These are phyloP conservation scores for Asarcornis scutulata DNA, from an alignment of 2,113 vertebrate genomes.

Conservation along the genomic window DNA sequence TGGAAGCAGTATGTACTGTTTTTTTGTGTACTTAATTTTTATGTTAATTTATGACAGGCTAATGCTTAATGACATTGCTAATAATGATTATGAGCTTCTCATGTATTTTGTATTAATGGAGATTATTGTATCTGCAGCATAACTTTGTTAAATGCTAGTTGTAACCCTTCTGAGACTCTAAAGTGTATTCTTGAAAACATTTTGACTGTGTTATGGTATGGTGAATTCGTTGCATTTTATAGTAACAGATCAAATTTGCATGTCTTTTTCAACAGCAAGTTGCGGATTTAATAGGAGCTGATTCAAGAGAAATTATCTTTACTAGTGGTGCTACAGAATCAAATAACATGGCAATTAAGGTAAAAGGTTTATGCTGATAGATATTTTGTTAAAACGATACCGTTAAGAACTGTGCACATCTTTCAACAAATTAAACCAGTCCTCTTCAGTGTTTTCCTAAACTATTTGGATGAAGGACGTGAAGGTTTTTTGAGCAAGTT, in stretches of 20 bases:
- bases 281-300: slow-evolving; percentile 91
- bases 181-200: background rate
- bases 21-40: background rate
- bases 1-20: accelerated
- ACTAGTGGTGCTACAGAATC: slow-evolving; percentile 98
- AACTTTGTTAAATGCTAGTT: background rate
- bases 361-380: slow-evolving; percentile 53
- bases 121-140: background rate
- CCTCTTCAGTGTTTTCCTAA: too few relatives aligned
- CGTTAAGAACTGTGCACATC: background rate
- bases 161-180: background rate
- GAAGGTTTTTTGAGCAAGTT: too few relatives aligned
- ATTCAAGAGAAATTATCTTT: slow-evolving; percentile 95
- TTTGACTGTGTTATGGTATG: background rate
- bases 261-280: slow-evolving; percentile 85
- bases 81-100: background rate
- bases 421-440: background rate
- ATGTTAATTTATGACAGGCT: background rate
- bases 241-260: background rate
- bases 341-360: slow-evolving; percentile 98
- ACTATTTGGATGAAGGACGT: too few relatives aligned
- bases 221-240: background rate
- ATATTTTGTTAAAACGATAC: background rate
- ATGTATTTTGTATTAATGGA: background rate
- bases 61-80: background rate